phyloP scores from a whole-genome alignment of 2,888 invertebrate genomes.

The Drosophila pseudotalamancana region DNA sequence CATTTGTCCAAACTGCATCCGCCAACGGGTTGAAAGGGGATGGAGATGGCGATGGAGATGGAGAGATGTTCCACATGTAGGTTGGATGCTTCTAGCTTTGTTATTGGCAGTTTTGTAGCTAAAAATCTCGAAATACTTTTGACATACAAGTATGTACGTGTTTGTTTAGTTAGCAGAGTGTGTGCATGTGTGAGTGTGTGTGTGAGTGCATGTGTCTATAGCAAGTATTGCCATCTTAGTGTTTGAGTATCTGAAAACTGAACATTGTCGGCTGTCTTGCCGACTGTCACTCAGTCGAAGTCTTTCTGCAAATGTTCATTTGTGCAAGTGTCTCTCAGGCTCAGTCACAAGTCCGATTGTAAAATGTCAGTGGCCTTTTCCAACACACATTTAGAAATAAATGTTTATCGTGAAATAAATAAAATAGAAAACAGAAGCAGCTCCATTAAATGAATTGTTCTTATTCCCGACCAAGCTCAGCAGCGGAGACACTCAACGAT shows the following conservation, averaged over 20 bases:
- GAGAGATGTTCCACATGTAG: neutral
- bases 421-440: conserved; percentile 9
- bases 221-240: conserved; percentile 68
- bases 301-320: conserved; percentile 68
- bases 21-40: conserved; percentile 36
- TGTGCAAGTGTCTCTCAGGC: conserved; percentile 60
- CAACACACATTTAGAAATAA: conserved; percentile 25
- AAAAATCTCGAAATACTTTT: conserved; percentile 78
- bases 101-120: conserved; percentile 78
- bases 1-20: conserved; percentile 77
- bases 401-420: conserved; percentile 29
- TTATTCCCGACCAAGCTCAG: conserved; percentile 24
- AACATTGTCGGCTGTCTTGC: conserved; percentile 78
- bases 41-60: neutral
- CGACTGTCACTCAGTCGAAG: conserved; percentile 72
- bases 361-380: conserved; percentile 60
- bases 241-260: conserved; percentile 69
- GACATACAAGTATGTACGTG: conserved; percentile 70
- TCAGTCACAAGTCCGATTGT: conserved; percentile 62
- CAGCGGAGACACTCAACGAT: neutral
- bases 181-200: conserved; percentile 31
- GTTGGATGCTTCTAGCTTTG: conserved; percentile 37
- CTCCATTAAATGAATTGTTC: conserved; percentile 48
- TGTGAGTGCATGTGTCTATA: conserved; percentile 29
- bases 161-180: conserved; percentile 52